Conservation (phyloP, 2,888 invertebrate species). For the Agrochola lychnidis region DNA sequence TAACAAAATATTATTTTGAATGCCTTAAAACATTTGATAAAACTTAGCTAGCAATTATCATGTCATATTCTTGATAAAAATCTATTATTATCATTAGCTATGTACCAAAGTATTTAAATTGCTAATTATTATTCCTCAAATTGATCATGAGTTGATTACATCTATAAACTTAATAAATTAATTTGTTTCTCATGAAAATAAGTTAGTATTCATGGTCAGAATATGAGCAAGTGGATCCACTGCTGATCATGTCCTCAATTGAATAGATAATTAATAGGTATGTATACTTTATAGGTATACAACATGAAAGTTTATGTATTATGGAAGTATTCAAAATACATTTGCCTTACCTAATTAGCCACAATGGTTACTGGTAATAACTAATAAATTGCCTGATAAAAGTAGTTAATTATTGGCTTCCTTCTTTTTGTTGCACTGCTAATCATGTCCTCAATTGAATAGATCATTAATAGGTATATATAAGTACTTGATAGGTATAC, state of each 20-base stretch:
- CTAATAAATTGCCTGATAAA: constrained; percentile 19
- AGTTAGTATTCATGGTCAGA: constrained; percentile 14
- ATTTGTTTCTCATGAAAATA: constrained; percentile 19
- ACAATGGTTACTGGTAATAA: not conserved
- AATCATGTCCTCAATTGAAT: not conserved
- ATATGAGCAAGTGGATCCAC: not conserved
- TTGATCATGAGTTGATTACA: constrained; percentile 20
- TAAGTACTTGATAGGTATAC: not conserved
- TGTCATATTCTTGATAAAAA: constrained; percentile 30
- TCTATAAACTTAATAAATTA: not conserved
- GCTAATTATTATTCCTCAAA: constrained; percentile 15
- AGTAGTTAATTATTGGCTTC: not conserved
- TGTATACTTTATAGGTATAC: not conserved
- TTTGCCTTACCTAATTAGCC: not conserved
- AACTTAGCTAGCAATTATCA: constrained; percentile 34
- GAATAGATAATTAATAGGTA: constrained; percentile 3
- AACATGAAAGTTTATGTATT: not conserved
- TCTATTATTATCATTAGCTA: constrained; percentile 24
- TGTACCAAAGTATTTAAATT: constrained; percentile 22
- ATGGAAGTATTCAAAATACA: constrained; percentile 4
- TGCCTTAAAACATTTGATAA: constrained; percentile 25
- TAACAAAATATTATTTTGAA: constrained; percentile 32
- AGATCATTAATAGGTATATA: constrained; percentile 7
- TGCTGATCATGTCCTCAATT: not conserved
- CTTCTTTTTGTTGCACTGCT: constrained; percentile 8